Evolutionary conservation across 2,888 invertebrate species (phyloP), one percentile per base, ranked within the genome.

Genomic region (Trissolcus japonicus): DNA sequence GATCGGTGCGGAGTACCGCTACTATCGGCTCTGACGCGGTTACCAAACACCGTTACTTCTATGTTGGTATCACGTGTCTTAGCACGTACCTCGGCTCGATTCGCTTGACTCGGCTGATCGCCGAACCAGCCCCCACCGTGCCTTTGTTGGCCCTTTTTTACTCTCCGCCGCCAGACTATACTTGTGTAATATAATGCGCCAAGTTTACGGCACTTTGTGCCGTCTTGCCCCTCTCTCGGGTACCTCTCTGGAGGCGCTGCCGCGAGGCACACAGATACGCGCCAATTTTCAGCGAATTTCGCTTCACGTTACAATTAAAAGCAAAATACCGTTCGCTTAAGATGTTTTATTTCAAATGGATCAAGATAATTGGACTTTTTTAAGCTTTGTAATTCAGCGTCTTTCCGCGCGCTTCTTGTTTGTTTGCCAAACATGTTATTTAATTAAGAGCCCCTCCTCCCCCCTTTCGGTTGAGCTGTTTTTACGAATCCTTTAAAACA

Each of bases 1-100:
- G 89, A 83, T 85, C 83, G 84, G 82, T 81, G 78, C 74, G 81
- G 81, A 84, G 87, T 88, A 88, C 89, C 89, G 89, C 88, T 89
- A 88, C 83, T 82, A 84, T 82, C 83, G 83, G 83, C 87, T 86
- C 87, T 86, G 86, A 87, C 87, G 87, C 85, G 85, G 85, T 87
- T 87, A 86, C 86, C 86, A 86, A 81, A 83, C 83, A 88, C 87
- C 87, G 87, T 87, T 87, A 87, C 84, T 82, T 83, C 82, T 73
- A 82, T 77, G 75, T 81, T 76, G 59, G 80, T 81, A 82, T 84
- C 86, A 86, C 87, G 86, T 86, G 86, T 83, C 85, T 85, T 85
- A 82, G 80, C 82, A 81, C 35, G 35, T 35, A 35, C 82, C 80
- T 79, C 78, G 81, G 73, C 78, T 76, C 79, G 76, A 76, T 57